Conservation (phyloP, 2,113 vertebrate species). For the Dromiciops gliroides region DNA sequence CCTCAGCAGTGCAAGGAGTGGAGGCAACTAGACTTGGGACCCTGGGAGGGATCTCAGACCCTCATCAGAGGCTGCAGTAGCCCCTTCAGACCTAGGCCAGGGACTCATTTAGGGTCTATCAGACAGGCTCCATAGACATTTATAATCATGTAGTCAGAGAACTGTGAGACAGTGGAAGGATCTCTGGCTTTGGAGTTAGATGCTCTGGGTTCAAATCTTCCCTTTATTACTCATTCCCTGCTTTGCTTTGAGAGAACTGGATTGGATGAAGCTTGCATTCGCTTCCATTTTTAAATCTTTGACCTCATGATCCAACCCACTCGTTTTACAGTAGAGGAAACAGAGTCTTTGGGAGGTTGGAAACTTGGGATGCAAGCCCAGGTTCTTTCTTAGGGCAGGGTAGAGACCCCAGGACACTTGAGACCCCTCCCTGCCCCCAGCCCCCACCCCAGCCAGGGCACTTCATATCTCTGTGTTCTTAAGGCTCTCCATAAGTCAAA, state of each 20-base stretch:
- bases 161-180: not conserved
- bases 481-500: not conserved
- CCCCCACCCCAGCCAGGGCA: too few species aligned
- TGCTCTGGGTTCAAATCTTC: not conserved
- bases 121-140: not conserved
- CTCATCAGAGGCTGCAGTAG: not conserved
- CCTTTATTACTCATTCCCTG: not conserved
- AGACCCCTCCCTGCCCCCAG: too few species aligned
- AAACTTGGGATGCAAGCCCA: not conserved
- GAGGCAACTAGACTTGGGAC: not conserved
- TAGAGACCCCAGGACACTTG: not conserved
- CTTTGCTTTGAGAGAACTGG: not conserved
- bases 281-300: not conserved
- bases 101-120: not conserved
- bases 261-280: not conserved
- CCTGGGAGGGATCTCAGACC: not conserved
- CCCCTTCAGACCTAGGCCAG: constrained; percentile 9
- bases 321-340: not conserved
- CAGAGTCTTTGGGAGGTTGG: not conserved
- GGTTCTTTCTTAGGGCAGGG: not conserved
- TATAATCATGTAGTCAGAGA: not conserved
- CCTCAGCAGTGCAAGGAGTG: not conserved
- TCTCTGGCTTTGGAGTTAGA: not conserved
- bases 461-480: not conserved
- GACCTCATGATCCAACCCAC: not conserved